Base-by-base conservation (phyloP, 2,113 vertebrate species). In the Propithecus coquereli region DNA sequence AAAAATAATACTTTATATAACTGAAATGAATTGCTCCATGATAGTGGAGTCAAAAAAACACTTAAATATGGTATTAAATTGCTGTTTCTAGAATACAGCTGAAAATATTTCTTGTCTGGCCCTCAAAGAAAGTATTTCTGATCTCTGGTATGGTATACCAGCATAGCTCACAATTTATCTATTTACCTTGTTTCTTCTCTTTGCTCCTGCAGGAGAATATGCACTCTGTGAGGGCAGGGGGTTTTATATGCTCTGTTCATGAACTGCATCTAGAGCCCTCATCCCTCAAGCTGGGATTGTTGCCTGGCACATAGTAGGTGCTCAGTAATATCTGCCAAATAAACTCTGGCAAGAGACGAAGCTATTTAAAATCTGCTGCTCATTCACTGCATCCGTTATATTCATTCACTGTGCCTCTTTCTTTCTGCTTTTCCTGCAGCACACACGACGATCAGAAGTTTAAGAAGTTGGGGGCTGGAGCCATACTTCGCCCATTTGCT, bases 401-500 rank as follows among this genome's bases (percentile, higher is more conserved):
- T 61, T 30, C 61, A 1, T 2, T 73, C 18, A 40, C n/a, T 50
- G 12, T 83, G n/a, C 59, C 47, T 52, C 95, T 82, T 70, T 57
- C 45, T n/a, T 61, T 79, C 98, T 97, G 85, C 82, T 86, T 93
- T 94, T 94, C 87, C 98, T 82, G 95, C 97, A 97, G 98, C 92
- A 81, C 87, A n/a, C 18, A 82, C 7, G 50, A 57, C 23, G n/a
- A 87, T 0, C 74, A 96, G 57, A 89, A 91, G 91, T 5, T 13
- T 0, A 95, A 80, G 96, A 73, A 86, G 81, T 0, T 6, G 70
- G 95, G 87, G 12, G 0, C 97, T 27, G 93, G 93, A 13, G 14
- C 68, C 14, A 68, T 95, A 5, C 90, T 97, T 8, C 65, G 91
- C 18, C 99, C 98, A 0, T 99, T 99, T 95, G 96, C 97, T 45